These are phyloP conservation scores for Cryptoprocta ferox DNA, from an alignment of 2,797 vertebrate genomes.

Conservation along the genomic window DNA sequence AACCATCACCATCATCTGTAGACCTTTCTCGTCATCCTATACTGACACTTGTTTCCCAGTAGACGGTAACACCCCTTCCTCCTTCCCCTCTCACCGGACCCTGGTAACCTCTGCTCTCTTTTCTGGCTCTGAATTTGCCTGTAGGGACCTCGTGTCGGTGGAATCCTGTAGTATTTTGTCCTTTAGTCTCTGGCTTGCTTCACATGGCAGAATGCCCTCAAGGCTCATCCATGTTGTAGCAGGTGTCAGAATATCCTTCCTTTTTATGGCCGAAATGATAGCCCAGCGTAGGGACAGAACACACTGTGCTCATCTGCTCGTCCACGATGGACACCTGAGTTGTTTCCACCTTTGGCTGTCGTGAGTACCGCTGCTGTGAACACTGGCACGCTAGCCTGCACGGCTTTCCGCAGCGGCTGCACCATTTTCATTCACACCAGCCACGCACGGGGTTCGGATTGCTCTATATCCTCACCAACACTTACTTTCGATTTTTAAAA, in stretches of 20 bases:
- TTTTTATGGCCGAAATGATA: not conserved
- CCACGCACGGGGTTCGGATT: not conserved
- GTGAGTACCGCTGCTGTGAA: not conserved
- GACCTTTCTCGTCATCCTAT: not conserved
- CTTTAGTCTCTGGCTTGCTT: not conserved
- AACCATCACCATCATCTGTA: not conserved
- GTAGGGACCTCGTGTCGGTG: no score
- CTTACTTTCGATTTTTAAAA: not conserved
- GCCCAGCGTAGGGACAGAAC: accelerated
- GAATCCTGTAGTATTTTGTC: not conserved
- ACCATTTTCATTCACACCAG: not conserved
- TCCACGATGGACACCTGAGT: not conserved
- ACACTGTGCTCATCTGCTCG: not conserved
- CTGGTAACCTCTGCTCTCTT: not conserved
- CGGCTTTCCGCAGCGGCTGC: not conserved
- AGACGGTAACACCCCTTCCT: not conserved
- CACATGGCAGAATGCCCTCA: not conserved
- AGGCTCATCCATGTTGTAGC: not conserved
- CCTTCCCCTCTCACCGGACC: not conserved
- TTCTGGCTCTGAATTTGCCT: not conserved
- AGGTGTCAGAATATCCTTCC: not conserved
- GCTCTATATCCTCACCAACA: not conserved
- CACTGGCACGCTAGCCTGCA: not conserved
- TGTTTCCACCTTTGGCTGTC: not conserved
- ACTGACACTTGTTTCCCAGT: not conserved